phyloP scores from a whole-genome alignment of 2,113 vertebrate species.

The Lampris megalopsis region DNA sequence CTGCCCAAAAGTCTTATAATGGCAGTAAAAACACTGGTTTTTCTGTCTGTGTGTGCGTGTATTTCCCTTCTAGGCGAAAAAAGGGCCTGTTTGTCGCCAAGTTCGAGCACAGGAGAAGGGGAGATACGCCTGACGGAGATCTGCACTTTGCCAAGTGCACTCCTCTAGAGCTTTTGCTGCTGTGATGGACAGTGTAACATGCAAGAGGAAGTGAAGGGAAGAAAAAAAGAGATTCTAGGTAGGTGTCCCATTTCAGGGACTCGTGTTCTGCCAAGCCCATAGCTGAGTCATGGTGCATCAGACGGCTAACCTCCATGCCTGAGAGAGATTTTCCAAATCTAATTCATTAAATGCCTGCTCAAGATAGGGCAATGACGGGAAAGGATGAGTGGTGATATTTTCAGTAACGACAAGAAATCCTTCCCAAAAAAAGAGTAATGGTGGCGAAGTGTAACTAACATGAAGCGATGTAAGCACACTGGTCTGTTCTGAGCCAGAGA shows the following conservation, averaged over 20 bases:
- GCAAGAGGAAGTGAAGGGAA: background rate
- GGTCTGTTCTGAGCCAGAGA: background rate
- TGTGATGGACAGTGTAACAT: background rate
- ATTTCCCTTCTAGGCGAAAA: too few relatives aligned
- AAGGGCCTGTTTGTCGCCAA: too few relatives aligned
- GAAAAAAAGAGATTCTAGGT: background rate
- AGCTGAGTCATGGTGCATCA: slow-evolving; percentile 23
- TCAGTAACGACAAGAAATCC: slow-evolving; percentile 1
- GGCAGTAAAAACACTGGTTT: too few relatives aligned
- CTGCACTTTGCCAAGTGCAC: too few relatives aligned
- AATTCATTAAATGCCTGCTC: slow-evolving; percentile 16
- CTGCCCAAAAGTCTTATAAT: too few relatives aligned
- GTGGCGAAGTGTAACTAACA: slow-evolving; percentile 11
- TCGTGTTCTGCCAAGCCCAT: background rate
- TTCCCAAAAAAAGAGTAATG: background rate
- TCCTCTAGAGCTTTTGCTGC: too few relatives aligned
- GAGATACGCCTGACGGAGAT: too few relatives aligned
- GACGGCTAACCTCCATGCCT: slow-evolving; percentile 20
- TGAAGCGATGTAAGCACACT: background rate
- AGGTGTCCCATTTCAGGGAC: background rate
- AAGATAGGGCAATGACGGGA: background rate
- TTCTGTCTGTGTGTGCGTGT: too few relatives aligned
- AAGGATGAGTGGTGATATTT: background rate
- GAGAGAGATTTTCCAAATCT: slow-evolving; percentile 11
- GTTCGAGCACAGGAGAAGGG: too few relatives aligned